Conservation (phyloP, 2,113 vertebrate genomes). For the Gallinago paraguaiae region DNA sequence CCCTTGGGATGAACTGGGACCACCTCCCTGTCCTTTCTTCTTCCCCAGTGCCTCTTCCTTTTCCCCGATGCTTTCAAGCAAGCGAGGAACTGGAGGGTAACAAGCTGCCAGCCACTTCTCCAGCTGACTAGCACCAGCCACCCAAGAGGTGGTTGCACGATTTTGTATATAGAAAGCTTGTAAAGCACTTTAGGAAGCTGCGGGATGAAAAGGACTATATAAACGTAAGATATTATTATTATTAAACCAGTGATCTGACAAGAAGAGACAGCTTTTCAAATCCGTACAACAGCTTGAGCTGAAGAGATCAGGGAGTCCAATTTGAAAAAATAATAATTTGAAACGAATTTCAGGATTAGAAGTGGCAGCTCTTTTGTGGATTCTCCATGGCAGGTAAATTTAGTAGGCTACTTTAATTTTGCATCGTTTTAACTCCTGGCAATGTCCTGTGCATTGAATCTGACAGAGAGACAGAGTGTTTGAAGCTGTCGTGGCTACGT, state of each 20-base stretch:
- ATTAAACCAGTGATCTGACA: constrained; percentile 66
- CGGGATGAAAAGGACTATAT: constrained; percentile 54
- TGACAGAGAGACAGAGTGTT: constrained; percentile 62
- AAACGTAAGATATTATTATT: constrained; percentile 67
- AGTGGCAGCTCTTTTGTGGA: constrained; percentile 69
- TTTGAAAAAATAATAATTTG: constrained; percentile 69
- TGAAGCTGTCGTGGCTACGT: constrained; percentile 55
- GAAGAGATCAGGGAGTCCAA: constrained; percentile 69
- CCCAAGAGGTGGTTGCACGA: constrained; percentile 33
- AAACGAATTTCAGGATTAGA: constrained; percentile 67
- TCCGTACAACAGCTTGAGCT: constrained; percentile 63
- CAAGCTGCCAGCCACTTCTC: constrained; percentile 3
- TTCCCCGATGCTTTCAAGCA: neutral
- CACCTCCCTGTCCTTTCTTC: fast-evolving
- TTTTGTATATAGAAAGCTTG: constrained; percentile 41
- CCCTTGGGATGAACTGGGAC: neutral
- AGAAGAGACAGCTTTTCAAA: constrained; percentile 66
- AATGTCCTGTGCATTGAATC: constrained; percentile 63
- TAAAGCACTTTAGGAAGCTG: constrained; percentile 52
- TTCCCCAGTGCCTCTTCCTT: neutral
- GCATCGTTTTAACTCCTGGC: constrained; percentile 61
- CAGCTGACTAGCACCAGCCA: constrained; percentile 49
- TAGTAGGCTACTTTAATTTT: constrained; percentile 71
- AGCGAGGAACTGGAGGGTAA: neutral
- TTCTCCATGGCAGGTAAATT: constrained; percentile 69